phyloP scores from a whole-genome alignment of 2,113 vertebrate genomes.

The Todiramphus chloris region DNA sequence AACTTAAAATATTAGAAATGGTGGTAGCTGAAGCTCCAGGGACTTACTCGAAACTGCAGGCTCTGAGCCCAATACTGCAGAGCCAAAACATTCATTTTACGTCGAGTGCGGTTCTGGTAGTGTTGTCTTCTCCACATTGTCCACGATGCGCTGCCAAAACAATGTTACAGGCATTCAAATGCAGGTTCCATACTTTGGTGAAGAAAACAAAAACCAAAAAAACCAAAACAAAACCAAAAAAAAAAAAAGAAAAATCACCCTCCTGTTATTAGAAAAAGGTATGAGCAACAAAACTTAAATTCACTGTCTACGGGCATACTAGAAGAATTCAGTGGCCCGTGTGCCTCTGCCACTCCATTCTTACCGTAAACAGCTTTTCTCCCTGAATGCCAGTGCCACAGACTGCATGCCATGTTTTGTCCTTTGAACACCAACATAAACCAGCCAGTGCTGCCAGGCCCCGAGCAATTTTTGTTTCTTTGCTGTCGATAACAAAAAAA shows the following conservation, averaged over 20 bases:
- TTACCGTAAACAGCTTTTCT: slow-evolving; percentile 73
- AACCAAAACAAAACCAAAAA: too few species aligned
- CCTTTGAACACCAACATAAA: slow-evolving; percentile 76
- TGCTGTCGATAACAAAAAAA: slow-evolving; percentile 47
- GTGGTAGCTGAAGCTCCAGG: neutral
- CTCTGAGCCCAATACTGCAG: slow-evolving; percentile 72
- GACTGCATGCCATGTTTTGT: slow-evolving; percentile 76
- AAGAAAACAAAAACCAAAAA: neutral
- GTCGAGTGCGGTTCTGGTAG: neutral
- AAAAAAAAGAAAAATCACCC: neutral
- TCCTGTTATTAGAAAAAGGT: neutral
- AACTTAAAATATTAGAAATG: neutral
- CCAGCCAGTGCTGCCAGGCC: slow-evolving; percentile 81
- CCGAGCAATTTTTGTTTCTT: slow-evolving; percentile 45
- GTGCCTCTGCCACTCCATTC: neutral
- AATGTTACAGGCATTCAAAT: neutral
- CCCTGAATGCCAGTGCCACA: slow-evolving; percentile 73
- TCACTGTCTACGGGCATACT: neutral
- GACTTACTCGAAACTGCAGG: slow-evolving; percentile 81
- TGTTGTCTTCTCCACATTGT: slow-evolving; percentile 75
- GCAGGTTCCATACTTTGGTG: neutral
- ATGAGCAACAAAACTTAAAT: neutral
- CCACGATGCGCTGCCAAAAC: slow-evolving; percentile 79
- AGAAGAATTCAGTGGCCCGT: neutral
- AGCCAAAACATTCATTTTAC: slow-evolving; percentile 66